Percentiles rank a stretch among this genome's conserved stretches.
These are phyloP conservation scores for Halichondria panicea DNA, from an alignment of 37 sponge, comb jelly and placozoan genomes.

Conservation along the genomic window DNA sequence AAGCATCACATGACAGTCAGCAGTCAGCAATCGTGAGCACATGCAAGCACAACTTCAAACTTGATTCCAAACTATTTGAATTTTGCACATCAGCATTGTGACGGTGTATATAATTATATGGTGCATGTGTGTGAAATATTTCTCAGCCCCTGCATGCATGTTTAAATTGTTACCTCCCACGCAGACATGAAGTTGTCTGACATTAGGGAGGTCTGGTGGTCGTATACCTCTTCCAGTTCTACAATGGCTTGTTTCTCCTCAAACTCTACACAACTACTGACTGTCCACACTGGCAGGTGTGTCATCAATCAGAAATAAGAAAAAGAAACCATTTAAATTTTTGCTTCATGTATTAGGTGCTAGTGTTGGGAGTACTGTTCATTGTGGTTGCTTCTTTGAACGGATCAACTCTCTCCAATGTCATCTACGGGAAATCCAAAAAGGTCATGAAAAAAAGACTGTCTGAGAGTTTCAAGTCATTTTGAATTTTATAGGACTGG, in stretches of 20 bases:
- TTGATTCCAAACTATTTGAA: neutral
- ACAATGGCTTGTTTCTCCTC: conserved; percentile 53
- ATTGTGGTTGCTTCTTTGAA: conserved; percentile 39
- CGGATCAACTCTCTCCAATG: conserved; percentile 22
- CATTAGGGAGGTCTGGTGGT: neutral
- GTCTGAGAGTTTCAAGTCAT: conserved; percentile 2
- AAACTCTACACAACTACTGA: conserved; percentile 19
- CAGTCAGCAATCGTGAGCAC: conserved; percentile 43
- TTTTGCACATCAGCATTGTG: neutral
- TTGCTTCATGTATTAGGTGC: too few species aligned
- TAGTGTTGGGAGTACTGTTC: conserved; percentile 39
- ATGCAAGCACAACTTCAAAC: neutral
- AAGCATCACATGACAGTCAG: conserved; percentile 59
- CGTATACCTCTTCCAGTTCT: conserved; percentile 56
- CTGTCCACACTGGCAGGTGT: conserved; percentile 50
- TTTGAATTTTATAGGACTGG: neutral
- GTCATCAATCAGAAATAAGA: neutral
- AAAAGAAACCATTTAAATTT: neutral
- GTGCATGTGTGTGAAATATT: neutral
- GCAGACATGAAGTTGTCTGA: conserved; percentile 17
- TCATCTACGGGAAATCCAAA: conserved; percentile 11
- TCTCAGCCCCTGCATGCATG: neutral
- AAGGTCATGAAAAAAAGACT: neutral
- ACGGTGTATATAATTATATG: too few species aligned
- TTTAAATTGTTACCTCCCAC: too few species aligned